These are phyloP conservation scores for Ectropis grisescens DNA, from an alignment of 1,140 invertebrate species.

Conservation along the genomic window DNA sequence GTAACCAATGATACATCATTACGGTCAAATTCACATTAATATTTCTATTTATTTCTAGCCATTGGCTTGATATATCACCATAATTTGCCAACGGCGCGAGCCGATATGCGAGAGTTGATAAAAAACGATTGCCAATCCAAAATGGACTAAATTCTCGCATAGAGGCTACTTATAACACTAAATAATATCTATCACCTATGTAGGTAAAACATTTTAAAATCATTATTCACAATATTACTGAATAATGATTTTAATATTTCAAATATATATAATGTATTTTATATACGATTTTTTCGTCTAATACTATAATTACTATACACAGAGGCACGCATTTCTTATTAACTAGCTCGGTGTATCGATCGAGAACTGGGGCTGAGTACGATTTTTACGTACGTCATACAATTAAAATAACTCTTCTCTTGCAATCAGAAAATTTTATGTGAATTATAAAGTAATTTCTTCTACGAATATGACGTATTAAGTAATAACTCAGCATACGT, in stretches of 20 bases:
- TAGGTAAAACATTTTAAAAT: slow-evolving; percentile 22
- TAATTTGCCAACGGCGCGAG: slow-evolving; percentile 28
- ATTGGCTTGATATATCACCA: slow-evolving; percentile 51
- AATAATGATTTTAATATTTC: slow-evolving; percentile 21
- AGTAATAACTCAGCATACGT: no score
- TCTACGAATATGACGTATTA: no score
- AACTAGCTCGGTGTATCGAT: slow-evolving; percentile 32
- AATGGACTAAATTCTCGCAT: slow-evolving; percentile 23
- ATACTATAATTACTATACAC: slow-evolving; percentile 44
- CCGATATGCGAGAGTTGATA: slow-evolving; percentile 18
- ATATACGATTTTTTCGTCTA: slow-evolving; percentile 19
- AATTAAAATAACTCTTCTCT: no score
- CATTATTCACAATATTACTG: slow-evolving; percentile 20
- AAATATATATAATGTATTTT: slow-evolving; percentile 14
- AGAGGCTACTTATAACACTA: slow-evolving; percentile 46
- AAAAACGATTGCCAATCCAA: slow-evolving; percentile 12
- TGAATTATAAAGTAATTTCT: no score
- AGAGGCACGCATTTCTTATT: slow-evolving; percentile 63
- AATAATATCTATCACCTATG: slow-evolving; percentile 37
- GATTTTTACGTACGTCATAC: no score
- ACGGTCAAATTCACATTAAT: slow-evolving; percentile 40
- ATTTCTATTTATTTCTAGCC: slow-evolving; percentile 36
- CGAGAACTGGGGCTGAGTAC: no score
- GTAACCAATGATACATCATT: slow-evolving; percentile 68
- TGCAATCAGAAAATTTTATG: no score